phyloP scores from a whole-genome alignment of 1,140 invertebrate genomes.

The Luehdorfia chinensis region DNA sequence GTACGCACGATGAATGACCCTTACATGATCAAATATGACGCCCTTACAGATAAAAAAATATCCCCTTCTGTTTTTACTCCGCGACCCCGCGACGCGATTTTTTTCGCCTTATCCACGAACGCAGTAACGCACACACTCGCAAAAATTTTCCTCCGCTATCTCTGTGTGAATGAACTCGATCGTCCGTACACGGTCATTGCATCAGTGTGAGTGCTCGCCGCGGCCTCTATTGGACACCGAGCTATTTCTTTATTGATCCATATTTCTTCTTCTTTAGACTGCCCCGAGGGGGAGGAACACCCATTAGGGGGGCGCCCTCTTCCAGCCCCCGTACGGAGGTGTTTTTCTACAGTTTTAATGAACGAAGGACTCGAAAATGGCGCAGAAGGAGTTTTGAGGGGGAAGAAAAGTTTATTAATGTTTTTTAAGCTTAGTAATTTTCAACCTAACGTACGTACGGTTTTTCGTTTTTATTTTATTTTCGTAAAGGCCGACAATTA shows the following conservation, averaged over 20 bases:
- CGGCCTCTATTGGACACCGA: slow-evolving; percentile 69
- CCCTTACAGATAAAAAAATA: too few species aligned
- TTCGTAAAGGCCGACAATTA: slow-evolving; percentile 18
- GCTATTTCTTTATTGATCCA: slow-evolving; percentile 77
- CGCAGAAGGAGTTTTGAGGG: slow-evolving; percentile 45
- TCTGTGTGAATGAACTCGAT: slow-evolving; percentile 31
- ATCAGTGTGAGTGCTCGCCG: slow-evolving; percentile 63
- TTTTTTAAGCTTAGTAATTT: slow-evolving; percentile 70
- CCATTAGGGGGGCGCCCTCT: slow-evolving; percentile 18
- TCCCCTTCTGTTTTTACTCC: too few species aligned
- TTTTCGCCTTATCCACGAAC: slow-evolving; percentile 41
- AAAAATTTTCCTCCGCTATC: slow-evolving; percentile 36
- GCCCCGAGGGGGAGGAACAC: slow-evolving; percentile 33
- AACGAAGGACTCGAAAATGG: slow-evolving; percentile 60
- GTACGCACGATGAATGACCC: too few species aligned
- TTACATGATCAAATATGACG: too few species aligned
- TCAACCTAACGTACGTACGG: slow-evolving; percentile 52
- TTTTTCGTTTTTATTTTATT: slow-evolving; percentile 38
- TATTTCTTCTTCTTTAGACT: slow-evolving; percentile 77
- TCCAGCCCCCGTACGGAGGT: slow-evolving; percentile 38
- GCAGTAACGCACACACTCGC: slow-evolving; percentile 36
- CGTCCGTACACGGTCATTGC: slow-evolving; percentile 26
- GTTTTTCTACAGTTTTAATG: slow-evolving; percentile 76
- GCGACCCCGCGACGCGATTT: too few species aligned
- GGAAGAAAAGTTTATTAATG: slow-evolving; percentile 65